Conservation (phyloP, 2,888 invertebrate genomes). For the Colostygia pectinataria region DNA sequence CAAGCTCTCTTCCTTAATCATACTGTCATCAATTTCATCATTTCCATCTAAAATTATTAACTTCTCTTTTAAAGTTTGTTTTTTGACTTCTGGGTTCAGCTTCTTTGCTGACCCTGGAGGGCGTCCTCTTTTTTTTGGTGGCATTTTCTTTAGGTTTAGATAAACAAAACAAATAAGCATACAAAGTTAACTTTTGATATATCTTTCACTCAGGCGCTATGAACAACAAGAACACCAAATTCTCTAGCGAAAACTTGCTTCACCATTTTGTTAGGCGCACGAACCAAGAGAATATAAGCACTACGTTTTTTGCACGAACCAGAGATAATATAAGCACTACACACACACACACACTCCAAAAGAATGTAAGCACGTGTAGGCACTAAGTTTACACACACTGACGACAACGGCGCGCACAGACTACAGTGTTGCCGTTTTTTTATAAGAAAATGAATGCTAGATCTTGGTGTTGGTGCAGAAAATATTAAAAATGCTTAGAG, state of each 20-base stretch:
- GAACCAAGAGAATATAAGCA: no score
- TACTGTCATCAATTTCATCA: constrained; percentile 18
- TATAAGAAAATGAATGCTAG: no score
- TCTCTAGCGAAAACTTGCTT: constrained; percentile 31
- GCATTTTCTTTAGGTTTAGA: constrained; percentile 50
- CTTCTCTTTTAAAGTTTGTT: constrained; percentile 21
- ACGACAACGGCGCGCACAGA: no score
- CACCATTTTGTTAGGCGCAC: constrained; percentile 37
- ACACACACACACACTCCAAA: no score
- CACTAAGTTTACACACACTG: no score
- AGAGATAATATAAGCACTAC: no score
- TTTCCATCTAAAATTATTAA: constrained; percentile 10
- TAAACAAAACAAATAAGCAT: constrained; percentile 8
- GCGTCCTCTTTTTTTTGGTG: constrained; percentile 62
- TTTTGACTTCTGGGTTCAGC: constrained; percentile 38
- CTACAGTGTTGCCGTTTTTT: no score
- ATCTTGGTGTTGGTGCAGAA: no score
- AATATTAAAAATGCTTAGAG: no score
- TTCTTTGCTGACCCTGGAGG: constrained; percentile 52
- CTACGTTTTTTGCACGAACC: no score
- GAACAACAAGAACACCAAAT: constrained; percentile 8
- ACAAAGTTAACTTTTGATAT: constrained; percentile 59
- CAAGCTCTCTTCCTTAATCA: constrained; percentile 16
- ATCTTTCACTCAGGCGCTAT: constrained; percentile 76
- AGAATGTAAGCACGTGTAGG: no score